phyloP scores from a whole-genome alignment of 37 sponge, comb jelly and placozoan genomes.

The Chondrilla cf. caribensis region DNA sequence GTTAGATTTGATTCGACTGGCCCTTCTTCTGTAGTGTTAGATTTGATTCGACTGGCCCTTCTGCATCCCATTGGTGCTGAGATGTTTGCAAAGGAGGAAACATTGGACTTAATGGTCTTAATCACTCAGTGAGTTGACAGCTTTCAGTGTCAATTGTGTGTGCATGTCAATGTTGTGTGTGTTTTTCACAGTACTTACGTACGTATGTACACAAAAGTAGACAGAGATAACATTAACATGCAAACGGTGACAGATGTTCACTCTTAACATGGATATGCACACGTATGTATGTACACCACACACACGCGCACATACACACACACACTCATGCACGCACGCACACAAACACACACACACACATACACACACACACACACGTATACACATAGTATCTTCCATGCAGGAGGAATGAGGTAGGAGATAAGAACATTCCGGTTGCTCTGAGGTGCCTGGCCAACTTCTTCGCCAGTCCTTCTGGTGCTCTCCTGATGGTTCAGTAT shows the following conservation, averaged over 20 bases:
- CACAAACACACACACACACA: too few species aligned
- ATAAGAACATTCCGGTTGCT: constrained; percentile 59
- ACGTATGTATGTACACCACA: background rate
- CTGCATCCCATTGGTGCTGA: background rate
- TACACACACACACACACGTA: too few species aligned
- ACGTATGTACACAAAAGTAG: background rate
- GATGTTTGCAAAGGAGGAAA: background rate
- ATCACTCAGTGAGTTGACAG: constrained; percentile 4
- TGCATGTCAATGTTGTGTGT: background rate
- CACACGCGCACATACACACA: background rate
- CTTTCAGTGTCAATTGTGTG: background rate
- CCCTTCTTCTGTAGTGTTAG: constrained; percentile 13
- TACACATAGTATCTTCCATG: background rate
- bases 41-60: constrained; percentile 7
- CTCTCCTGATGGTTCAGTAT: constrained; percentile 19
- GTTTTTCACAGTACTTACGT: background rate
- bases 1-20: background rate
- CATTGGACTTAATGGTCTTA: background rate
- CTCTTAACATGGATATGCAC: too few species aligned
- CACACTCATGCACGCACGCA: too few species aligned
- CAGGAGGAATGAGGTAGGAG: constrained; percentile 37
- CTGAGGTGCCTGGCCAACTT: constrained; percentile 59
- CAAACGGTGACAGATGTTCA: too few species aligned
- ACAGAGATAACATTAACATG: too few species aligned
- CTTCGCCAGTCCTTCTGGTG: constrained; percentile 33